Conservation (phyloP, 2,888 invertebrate genomes). For the Ceraclea dissimilis region DNA sequence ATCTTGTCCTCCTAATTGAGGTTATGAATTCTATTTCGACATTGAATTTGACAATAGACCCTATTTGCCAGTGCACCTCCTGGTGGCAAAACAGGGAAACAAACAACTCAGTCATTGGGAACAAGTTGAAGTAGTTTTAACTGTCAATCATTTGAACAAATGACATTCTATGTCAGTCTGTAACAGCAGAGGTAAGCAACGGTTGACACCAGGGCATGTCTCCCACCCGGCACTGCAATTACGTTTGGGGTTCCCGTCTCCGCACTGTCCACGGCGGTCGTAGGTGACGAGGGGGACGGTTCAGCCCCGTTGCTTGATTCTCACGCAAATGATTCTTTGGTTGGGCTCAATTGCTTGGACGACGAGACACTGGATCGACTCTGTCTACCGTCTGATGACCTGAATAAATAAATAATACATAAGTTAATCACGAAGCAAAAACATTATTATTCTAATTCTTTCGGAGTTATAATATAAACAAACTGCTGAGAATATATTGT, state of each 20-base stretch:
- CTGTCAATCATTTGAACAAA: too few species aligned
- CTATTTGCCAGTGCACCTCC: too few species aligned
- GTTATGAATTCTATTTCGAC: too few species aligned
- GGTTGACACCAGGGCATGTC: conserved; percentile 4
- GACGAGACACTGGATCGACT: conserved; percentile 40
- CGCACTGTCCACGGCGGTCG: neutral
- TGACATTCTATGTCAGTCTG: neutral
- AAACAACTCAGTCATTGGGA: too few species aligned
- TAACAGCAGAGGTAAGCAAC: conserved; percentile 11
- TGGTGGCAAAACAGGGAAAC: too few species aligned
- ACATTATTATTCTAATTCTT: too few species aligned
- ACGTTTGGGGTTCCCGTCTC: neutral
- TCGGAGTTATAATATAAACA: too few species aligned
- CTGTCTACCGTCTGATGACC: conserved; percentile 42
- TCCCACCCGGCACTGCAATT: conserved; percentile 3
- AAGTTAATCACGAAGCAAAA: too few species aligned
- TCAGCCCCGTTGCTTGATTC: conserved; percentile 7
- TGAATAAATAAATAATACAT: conserved; percentile 28
- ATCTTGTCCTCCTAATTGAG: too few species aligned
- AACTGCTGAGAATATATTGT: too few species aligned
- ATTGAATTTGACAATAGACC: too few species aligned
- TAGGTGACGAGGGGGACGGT: neutral
- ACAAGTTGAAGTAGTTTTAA: too few species aligned
- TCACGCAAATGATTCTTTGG: conserved; percentile 39
- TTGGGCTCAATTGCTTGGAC: conserved; percentile 37